A percentile compares a stretch with the other conserved stretches of the same genome.
Conservation (phyloP, 2,797 vertebrate species). For the Eulemur coronatus region DNA sequence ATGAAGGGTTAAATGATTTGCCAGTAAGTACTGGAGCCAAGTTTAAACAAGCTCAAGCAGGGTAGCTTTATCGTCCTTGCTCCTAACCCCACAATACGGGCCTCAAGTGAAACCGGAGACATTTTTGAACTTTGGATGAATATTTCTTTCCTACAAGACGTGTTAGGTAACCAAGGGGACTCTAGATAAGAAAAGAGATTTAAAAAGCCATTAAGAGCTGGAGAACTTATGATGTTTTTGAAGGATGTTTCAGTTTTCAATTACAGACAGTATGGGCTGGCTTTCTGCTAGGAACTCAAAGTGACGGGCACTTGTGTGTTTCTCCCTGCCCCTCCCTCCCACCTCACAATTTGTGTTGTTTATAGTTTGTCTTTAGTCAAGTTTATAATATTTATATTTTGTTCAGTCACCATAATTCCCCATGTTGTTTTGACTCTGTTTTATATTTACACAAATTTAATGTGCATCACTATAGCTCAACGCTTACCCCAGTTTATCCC, state of each 20-base stretch:
- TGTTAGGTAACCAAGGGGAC: not conserved
- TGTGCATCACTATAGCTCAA: fast-evolving
- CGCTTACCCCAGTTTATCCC: not conserved
- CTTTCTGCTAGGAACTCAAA: not conserved
- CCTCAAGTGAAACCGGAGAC: not conserved
- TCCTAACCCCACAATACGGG: fast-evolving
- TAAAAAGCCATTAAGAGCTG: not conserved
- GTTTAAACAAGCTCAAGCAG: not conserved
- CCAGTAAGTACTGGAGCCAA: not conserved
- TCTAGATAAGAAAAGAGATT: not conserved
- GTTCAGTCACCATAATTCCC: not conserved
- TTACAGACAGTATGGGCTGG: not conserved
- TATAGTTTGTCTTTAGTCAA: not conserved
- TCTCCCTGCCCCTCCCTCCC: not conserved
- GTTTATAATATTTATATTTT: not conserved
- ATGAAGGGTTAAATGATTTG: fast-evolving
- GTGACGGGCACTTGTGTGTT: not conserved
- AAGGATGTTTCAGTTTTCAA: not conserved
- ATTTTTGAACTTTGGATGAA: not conserved
- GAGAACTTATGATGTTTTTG: not conserved
- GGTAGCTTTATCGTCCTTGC: not conserved
- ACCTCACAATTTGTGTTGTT: not conserved
- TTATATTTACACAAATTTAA: fast-evolving
- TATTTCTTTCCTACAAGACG: not conserved
- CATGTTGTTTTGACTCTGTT: not conserved